These are phyloP conservation scores for Melanotaenia pygmaea DNA, from an alignment of 2,797 vertebrate genomes.

Conservation along the genomic window DNA sequence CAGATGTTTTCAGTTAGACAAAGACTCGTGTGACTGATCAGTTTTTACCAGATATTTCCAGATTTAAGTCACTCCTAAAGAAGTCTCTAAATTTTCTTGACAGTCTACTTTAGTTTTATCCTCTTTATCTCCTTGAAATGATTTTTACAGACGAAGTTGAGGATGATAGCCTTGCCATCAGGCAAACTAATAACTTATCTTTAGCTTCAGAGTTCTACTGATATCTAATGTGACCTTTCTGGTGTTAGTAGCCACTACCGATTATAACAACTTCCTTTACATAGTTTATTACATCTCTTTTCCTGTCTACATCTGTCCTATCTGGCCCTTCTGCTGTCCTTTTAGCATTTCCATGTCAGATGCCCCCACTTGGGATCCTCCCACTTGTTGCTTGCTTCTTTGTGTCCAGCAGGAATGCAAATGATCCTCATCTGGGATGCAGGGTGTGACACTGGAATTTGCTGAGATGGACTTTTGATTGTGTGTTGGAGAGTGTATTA, in stretches of 20 bases:
- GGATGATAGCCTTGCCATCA: neutral
- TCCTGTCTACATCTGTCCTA: neutral
- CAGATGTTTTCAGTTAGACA: too few species aligned
- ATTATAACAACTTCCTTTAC: constrained; percentile 35
- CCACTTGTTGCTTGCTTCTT: constrained; percentile 51
- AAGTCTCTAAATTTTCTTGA: too few species aligned
- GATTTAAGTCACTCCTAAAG: neutral
- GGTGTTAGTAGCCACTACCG: neutral
- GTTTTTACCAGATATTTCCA: neutral
- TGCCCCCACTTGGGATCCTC: constrained; percentile 39
- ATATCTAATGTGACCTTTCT: constrained; percentile 5
- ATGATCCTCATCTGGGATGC: constrained; percentile 63
- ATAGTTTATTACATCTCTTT: constrained; percentile 18
- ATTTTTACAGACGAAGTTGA: neutral
- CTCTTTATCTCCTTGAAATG: neutral
- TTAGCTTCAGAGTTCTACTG: neutral
- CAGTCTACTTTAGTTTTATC: neutral
- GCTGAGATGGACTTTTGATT: constrained; percentile 33
- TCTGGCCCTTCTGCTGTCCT: constrained; percentile 20
- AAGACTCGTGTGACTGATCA: neutral
- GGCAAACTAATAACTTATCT: neutral
- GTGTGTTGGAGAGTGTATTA: constrained; percentile 29
- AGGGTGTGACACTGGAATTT: constrained; percentile 65
- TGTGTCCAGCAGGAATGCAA: constrained; percentile 60
- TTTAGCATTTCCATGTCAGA: constrained; percentile 53